Base-by-base conservation (phyloP, 2,888 invertebrate species). In the Volucella inflata region DNA sequence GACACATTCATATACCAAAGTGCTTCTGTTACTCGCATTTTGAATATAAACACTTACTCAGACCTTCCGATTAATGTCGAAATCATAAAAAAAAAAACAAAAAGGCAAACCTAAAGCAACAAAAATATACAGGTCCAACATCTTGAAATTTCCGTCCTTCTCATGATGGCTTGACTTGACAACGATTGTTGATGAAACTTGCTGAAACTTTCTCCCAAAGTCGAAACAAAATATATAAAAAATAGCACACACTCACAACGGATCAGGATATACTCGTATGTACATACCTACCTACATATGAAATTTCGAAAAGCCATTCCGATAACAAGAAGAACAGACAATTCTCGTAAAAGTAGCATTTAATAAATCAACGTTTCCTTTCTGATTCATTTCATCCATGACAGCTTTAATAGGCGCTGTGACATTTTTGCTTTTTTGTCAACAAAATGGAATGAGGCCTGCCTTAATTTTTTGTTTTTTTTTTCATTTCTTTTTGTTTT, bases 331-430 rank as follows among this genome's bases (percentile, higher is more conserved):
- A 72, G 30, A 55, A 48, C 50, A 65, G 68, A 80, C 70, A 67
- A 84, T 80, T 84, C 79, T 59, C 71, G 80, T 80, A 80, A 84
- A 84, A 84, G 71, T 75, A 81, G 57, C 76, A 72, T 85, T 85
- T 85, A 85, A 85, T 85, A 85, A 85, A 85, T 85, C 85, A 85
- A 81, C 85, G 72, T 81, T 85, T 81, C 57, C 6, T 6, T 71
- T 85, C 76, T 72, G 85, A 81, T 72, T 85, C 85, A 81, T 85
- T 85, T 85, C 79, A 84, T 71, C 59, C 76, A 48, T 85, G 85
- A 77, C 85, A 85, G 72, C 68, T 64, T 85, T 80, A 77, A 72
- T 85, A 81, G 81, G 81, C 76, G 80, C 72, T 85, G 72, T 81
- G 85, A 76, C 81, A 68, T 68, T 85, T 76, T 81, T 62, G 53